Base-by-base conservation (phyloP, 64 coral and sea anemone genomes). In the Dendronephthya gigantea region DNA sequence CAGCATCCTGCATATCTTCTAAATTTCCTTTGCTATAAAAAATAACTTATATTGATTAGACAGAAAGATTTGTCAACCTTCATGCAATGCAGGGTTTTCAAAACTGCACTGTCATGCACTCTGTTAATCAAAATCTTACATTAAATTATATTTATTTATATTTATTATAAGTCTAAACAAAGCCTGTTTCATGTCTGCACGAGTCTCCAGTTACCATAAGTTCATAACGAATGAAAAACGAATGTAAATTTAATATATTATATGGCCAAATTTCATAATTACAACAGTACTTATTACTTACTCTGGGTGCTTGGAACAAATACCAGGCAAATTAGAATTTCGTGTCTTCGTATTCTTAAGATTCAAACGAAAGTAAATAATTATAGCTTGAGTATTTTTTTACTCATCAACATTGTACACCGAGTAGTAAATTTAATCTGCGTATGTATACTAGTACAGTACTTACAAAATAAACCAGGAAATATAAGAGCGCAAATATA, bases 1-100 rank as follows among this genome's bases (percentile, higher is more conserved):
- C 94, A 88, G 88, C 94, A 83, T 90, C 84, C 51, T 68, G 48
- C 41, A 96, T 48, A 37, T 90, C 94, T 69, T 68, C 68, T 14
- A 96, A 70, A 75, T 96, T 96, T 19, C 94, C 94, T 56, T 84
- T 90, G 27, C 94, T 96, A 35, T 9, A 84, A 55, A 41, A n/a
- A 15, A 62, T 23, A 62, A 22, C 17, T 62, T 45, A 45, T 4
- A n/a, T n/a, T n/a, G n/a, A n/a, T n/a, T n/a, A n/a, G n/a, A n/a
- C n/a, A n/a, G n/a, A n/a, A n/a, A n/a, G n/a, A n/a, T n/a, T n/a
- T n/a, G n/a, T n/a, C n/a, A n/a, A n/a, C n/a, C n/a, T n/a, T n/a
- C n/a, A n/a, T n/a, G n/a, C n/a, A n/a, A n/a, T n/a, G n/a, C n/a
- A n/a, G n/a, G n/a, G n/a, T n/a, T n/a, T n/a, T n/a, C n/a, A n/a